phyloP scores from a whole-genome alignment of 2,797 vertebrate genomes.

The Lacerta viridis region DNA sequence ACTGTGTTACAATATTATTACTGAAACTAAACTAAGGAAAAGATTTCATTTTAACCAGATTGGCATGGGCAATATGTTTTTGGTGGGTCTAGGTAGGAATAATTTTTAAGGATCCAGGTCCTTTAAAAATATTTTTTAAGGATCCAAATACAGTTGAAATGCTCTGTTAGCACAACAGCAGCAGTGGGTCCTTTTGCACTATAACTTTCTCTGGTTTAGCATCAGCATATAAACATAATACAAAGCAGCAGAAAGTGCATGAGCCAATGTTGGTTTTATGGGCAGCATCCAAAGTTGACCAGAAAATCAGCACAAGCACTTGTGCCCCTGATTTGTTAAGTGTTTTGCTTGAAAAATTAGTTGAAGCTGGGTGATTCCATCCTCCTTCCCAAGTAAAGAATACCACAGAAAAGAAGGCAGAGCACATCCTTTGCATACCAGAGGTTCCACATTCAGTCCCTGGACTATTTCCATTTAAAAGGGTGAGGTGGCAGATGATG shows the following conservation, averaged over 20 bases:
- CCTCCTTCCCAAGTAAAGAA: background rate
- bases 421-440: background rate
- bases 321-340: background rate
- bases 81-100: background rate
- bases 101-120: background rate
- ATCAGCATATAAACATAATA: background rate
- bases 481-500: background rate
- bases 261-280: background rate
- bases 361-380: background rate
- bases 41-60: conserved; percentile 6
- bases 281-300: background rate
- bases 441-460: background rate
- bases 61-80: background rate
- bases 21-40: background rate
- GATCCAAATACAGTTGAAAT: background rate
- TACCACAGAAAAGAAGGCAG: background rate
- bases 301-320: background rate
- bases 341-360: background rate
- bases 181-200: background rate
- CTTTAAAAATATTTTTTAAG: background rate
- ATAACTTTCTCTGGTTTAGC: background rate
- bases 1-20: conserved; percentile 21
- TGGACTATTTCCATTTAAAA: background rate
- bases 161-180: background rate
- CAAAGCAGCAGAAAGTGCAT: background rate